Evolutionary conservation across 2,797 vertebrate genomes (phyloP), one percentile per base, ranked within the genome.

Genomic region (Scarus forsteni): DNA sequence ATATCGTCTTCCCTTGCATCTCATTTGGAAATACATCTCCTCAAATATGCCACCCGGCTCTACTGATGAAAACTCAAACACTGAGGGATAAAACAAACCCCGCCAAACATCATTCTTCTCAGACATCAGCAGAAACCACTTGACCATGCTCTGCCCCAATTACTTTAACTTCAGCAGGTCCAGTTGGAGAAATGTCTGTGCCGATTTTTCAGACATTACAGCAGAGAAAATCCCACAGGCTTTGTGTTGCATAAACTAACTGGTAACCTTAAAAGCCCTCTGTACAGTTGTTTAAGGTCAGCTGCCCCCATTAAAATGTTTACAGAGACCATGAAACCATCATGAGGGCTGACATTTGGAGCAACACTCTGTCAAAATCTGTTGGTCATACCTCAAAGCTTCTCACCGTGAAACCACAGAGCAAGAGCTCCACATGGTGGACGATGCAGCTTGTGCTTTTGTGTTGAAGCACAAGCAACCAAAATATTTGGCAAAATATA

Each of bases 351-450:
- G 52, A 45, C 7, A 71, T 71, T 74, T 45, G 74, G 48, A 60
- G 59, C 57, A 15, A 9, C 57, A 40, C 34, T 74, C 58, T 62
- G 62, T 68, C 44, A 60, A 70, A 80, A 73, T 66, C 0, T 64
- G 53, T 54, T 19, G 19, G 48, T 44, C 39, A 10, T 53, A 16
- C 12, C 62, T 42, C 51, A 16, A 64, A 52, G 67, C 46, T 5
- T 48, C 42, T 39, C n/a, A 8, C 7, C 44, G 51, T 9, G 13
- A 0, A 46, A 61, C 18, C 2, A 53, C 53, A 70, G 60, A 65
- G 18, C 83, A 65, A 73, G 58, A 78, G 87, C 88, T 34, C 87
- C 90, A 81, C 88, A 34, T 13, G 10, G 89, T 92, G 92, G 88
- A 64, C 19, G 35, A 27, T 1, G 7, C 0, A 34, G 19, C 7